These are phyloP conservation scores for Chaetodon auriga DNA, from an alignment of 2,113 vertebrate genomes.

Conservation along the genomic window DNA sequence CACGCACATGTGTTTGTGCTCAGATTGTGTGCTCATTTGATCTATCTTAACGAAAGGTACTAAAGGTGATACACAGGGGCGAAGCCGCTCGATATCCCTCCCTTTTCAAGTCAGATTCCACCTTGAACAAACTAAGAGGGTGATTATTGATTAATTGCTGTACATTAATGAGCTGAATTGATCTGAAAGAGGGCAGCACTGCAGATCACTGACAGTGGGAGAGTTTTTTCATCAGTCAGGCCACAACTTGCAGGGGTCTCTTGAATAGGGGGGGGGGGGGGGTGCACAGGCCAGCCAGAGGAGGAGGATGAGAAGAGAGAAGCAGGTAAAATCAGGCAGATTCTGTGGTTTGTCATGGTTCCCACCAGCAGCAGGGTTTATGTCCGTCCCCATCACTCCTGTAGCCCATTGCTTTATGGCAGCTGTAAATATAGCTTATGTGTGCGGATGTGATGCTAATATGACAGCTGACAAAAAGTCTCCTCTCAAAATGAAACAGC, in stretches of 20 bases:
- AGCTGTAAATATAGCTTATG: constrained; percentile 51
- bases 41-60: constrained; percentile 29
- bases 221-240: constrained; percentile 23
- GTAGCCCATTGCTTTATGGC: constrained; percentile 12
- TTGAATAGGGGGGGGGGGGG: constrained; percentile 25
- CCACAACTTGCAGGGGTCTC: constrained; percentile 36
- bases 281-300: background rate
- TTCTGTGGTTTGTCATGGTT: constrained; percentile 22
- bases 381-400: constrained; percentile 14
- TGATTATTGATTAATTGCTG: constrained; percentile 82
- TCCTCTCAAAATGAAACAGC: constrained; percentile 2
- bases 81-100: constrained; percentile 59
- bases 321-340: constrained; percentile 24
- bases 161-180: constrained; percentile 81
- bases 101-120: constrained; percentile 73
- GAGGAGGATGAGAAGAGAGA: constrained; percentile 10
- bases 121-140: constrained; percentile 75
- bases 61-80: constrained; percentile 48
- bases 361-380: constrained; percentile 36
- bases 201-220: constrained; percentile 56
- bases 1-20: background rate
- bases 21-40: constrained; percentile 7
- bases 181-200: constrained; percentile 67
- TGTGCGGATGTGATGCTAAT: constrained; percentile 50
- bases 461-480: constrained; percentile 41